Evolutionary conservation across 2,113 vertebrate species (phyloP).

Genomic region (Turdus rufiventris): DNA sequence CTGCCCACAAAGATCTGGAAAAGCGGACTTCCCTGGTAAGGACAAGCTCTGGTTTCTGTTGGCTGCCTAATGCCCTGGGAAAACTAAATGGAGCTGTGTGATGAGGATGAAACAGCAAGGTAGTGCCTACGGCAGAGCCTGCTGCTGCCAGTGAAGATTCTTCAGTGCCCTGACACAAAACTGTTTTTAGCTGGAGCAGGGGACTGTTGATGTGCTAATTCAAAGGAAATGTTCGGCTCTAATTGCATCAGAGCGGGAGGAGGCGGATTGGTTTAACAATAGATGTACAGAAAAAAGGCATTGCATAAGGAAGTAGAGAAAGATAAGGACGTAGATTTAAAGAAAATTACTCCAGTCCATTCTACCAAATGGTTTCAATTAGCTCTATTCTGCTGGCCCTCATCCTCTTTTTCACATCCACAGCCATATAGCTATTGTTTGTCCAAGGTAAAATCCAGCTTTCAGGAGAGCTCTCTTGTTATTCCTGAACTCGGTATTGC

Average conservation of each 20-base stretch:
- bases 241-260: background rate
- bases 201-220: constrained; percentile 34
- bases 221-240: constrained; percentile 24
- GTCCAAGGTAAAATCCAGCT: constrained; percentile 4
- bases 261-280: constrained; percentile 8
- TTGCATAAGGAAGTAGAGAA: background rate
- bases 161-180: constrained; percentile 2
- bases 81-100: constrained; percentile 5
- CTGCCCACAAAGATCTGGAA: background rate
- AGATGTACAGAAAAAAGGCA: background rate
- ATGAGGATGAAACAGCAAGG: background rate
- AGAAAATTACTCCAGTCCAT: background rate
- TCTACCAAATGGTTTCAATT: background rate
- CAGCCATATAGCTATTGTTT: background rate
- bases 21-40: background rate
- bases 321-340: constrained; percentile 4
- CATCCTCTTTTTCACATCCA: background rate
- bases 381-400: background rate
- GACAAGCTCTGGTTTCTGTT: background rate
- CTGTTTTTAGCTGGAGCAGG: constrained; percentile 14
- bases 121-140: background rate
- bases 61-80: background rate
- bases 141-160: background rate
- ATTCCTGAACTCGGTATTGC: background rate
- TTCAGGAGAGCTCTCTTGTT: background rate